These are phyloP conservation scores for Chironomus tentans DNA, from an alignment of 2,888 invertebrate genomes.

Conservation along the genomic window DNA sequence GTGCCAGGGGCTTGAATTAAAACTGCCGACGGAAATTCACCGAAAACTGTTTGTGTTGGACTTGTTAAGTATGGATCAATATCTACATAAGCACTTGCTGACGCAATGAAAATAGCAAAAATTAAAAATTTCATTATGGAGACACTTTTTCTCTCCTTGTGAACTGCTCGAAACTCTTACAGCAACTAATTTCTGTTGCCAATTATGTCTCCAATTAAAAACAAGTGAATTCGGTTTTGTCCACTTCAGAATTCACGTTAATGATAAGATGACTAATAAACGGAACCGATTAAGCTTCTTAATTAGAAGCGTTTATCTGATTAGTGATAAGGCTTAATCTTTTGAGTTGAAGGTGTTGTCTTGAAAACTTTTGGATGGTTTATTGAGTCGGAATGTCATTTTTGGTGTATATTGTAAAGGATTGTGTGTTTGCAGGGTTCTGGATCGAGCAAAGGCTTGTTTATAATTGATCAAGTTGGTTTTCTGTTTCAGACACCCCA, in stretches of 20 bases:
- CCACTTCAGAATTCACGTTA: background rate
- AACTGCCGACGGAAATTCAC: slow-evolving; percentile 20
- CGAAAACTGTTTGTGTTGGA: background rate
- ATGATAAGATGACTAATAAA: background rate
- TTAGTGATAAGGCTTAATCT: background rate
- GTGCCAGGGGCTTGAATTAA: slow-evolving; percentile 19
- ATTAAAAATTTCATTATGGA: slow-evolving; percentile 9
- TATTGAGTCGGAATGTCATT: background rate
- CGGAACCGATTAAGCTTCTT: background rate
- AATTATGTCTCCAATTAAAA: background rate
- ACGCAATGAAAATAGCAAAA: background rate
- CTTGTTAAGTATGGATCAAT: background rate
- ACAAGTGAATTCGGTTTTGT: background rate
- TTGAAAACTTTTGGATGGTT: background rate
- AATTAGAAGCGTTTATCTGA: background rate
- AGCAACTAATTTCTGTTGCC: background rate
- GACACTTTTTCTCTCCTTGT: background rate
- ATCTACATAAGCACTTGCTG: background rate
- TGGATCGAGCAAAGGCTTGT: no score
- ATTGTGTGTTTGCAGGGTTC: no score
- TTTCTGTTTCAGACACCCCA: no score
- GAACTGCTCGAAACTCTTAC: background rate
- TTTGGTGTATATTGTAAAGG: no score
- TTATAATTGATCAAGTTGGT: no score
- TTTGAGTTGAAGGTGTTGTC: background rate